These are phyloP conservation scores for Iguana delicatissima DNA, from an alignment of 2,797 vertebrate genomes.

Conservation along the genomic window DNA sequence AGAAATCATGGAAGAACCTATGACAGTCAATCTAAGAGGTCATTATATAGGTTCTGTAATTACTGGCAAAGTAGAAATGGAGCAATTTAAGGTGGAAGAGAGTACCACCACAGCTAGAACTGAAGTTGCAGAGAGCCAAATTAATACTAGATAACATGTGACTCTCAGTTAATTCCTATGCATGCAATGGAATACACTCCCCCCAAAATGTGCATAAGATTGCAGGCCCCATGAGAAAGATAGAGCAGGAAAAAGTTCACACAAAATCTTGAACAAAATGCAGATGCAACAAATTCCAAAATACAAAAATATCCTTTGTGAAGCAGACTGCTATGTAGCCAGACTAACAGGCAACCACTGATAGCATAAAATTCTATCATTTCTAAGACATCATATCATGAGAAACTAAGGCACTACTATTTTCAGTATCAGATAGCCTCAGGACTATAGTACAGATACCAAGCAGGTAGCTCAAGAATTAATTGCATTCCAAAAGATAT, in stretches of 20 bases:
- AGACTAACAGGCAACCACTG: not conserved
- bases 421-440: not conserved
- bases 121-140: not conserved
- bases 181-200: not conserved
- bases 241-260: not conserved
- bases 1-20: conserved; percentile 17
- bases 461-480: not conserved
- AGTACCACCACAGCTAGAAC: not conserved
- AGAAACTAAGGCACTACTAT: not conserved
- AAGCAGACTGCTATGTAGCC: not conserved
- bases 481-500: not conserved
- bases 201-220: not conserved
- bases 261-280: not conserved
- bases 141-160: not conserved
- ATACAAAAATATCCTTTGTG: not conserved
- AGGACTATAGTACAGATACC: not conserved
- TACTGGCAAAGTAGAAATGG: not conserved
- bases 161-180: not conserved
- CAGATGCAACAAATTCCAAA: not conserved
- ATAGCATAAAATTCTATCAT: not conserved
- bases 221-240: not conserved
- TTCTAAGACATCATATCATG: not conserved
- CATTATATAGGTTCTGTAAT: not conserved
- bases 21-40: not conserved
- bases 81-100: not conserved